Percentiles rank a stretch among this genome's conserved stretches.
phyloP scores from a whole-genome alignment of 2,888 invertebrate genomes.

The Argyresthia goedartella region DNA sequence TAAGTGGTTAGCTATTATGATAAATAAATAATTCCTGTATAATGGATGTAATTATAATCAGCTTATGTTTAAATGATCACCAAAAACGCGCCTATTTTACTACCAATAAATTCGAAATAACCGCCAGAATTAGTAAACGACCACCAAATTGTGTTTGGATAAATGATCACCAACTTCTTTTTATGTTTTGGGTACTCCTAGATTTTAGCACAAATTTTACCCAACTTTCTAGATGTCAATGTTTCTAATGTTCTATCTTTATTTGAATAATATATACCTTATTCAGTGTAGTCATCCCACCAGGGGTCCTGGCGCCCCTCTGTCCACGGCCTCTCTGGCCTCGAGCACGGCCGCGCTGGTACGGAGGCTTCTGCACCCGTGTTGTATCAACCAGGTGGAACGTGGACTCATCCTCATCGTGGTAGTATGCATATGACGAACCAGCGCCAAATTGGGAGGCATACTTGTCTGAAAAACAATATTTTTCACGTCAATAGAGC shows the following conservation, averaged over 20 bases:
- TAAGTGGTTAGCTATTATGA: too few species aligned
- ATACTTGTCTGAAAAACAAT: constrained; percentile 80
- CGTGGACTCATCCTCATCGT: constrained; percentile 98
- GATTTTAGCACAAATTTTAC: too few species aligned
- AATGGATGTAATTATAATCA: too few species aligned
- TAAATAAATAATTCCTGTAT: too few species aligned
- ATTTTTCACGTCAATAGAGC: not conserved
- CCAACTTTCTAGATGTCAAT: too few species aligned
- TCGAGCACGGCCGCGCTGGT: constrained; percentile 92
- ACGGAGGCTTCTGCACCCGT: constrained; percentile 89
- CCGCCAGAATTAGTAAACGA: too few species aligned
- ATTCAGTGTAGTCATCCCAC: constrained; percentile 84
- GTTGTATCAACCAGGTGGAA: constrained; percentile 98
- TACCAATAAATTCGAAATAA: too few species aligned
- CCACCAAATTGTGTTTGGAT: too few species aligned
- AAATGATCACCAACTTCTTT: too few species aligned
- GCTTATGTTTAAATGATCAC: too few species aligned
- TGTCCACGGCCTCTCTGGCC: constrained; percentile 81
- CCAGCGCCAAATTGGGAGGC: constrained; percentile 94
- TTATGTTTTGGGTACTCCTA: too few species aligned
- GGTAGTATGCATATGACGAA: constrained; percentile 97
- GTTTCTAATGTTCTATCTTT: not conserved
- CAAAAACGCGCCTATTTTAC: too few species aligned
- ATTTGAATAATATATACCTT: constrained; percentile 66
- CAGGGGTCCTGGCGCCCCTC: constrained; percentile 77